phyloP scores from a whole-genome alignment of 2,888 invertebrate genomes.

The Boloria euphrosyne region DNA sequence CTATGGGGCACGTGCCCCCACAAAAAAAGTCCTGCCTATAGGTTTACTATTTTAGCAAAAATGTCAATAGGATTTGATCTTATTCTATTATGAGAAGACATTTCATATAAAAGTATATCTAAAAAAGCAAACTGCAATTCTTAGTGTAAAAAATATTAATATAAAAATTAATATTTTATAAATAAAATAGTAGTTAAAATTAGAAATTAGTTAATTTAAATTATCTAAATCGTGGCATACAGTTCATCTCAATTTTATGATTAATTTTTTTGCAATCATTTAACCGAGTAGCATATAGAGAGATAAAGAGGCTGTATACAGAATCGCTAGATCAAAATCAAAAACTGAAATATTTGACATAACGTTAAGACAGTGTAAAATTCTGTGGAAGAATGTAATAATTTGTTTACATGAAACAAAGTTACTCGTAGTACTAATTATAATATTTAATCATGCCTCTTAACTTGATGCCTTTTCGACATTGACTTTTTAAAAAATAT shows the following conservation, averaged over 20 bases:
- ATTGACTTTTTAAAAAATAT: slow-evolving; percentile 7
- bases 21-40: too few species aligned
- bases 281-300: slow-evolving; percentile 5
- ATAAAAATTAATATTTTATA: too few species aligned
- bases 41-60: too few species aligned
- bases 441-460: neutral
- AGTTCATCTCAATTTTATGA: neutral
- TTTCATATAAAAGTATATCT: too few species aligned
- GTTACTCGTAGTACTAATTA: neutral
- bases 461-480: neutral
- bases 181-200: too few species aligned
- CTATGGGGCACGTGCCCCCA: too few species aligned
- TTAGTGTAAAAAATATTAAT: too few species aligned
- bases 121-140: too few species aligned
- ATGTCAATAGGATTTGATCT: too few species aligned
- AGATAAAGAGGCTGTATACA: slow-evolving; percentile 17
- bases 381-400: slow-evolving; percentile 3
- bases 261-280: neutral
- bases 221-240: neutral
- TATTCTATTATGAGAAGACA: too few species aligned
- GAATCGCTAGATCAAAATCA: slow-evolving; percentile 11
- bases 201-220: neutral
- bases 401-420: neutral
- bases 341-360: slow-evolving; percentile 3
- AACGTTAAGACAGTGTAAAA: neutral